Conservation (phyloP, 2,797 vertebrate species). For the Manis javanica region DNA sequence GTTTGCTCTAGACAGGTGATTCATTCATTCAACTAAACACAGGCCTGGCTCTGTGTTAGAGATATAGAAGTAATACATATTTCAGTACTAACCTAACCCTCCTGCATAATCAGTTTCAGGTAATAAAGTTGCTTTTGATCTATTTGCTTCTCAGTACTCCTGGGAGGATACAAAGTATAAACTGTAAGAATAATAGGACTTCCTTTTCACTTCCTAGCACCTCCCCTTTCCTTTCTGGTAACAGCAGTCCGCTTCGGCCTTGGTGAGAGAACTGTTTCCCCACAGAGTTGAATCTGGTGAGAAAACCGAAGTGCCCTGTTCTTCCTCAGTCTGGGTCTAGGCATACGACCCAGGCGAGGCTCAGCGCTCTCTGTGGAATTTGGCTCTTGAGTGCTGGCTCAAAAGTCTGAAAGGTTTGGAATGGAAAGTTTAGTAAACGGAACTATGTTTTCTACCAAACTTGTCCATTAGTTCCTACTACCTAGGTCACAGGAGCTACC, state of each 20-base stretch:
- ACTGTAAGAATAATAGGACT: not conserved
- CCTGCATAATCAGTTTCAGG: not conserved
- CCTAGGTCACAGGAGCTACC: too few relatives aligned
- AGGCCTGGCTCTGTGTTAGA: not conserved
- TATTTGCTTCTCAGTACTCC: not conserved
- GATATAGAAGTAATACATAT: not conserved
- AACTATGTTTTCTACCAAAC: not conserved
- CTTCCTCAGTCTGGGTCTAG: not conserved
- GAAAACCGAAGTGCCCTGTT: not conserved
- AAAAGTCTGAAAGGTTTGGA: not conserved
- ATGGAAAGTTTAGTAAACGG: not conserved
- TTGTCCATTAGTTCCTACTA: not conserved
- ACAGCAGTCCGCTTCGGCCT: not conserved
- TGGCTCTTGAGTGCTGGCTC: not conserved
- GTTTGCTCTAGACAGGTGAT: not conserved
- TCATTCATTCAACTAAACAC: not conserved
- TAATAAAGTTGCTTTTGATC: not conserved
- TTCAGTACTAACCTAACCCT: not conserved
- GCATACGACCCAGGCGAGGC: not conserved
- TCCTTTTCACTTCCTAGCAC: not conserved
- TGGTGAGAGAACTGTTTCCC: not conserved
- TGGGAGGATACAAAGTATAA: not conserved
- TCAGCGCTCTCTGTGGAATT: not conserved
- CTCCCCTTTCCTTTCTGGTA: not conserved
- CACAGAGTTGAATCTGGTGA: not conserved